These are phyloP conservation scores for Serripes groenlandicus DNA, from an alignment of 2,888 invertebrate species.

Conservation along the genomic window DNA sequence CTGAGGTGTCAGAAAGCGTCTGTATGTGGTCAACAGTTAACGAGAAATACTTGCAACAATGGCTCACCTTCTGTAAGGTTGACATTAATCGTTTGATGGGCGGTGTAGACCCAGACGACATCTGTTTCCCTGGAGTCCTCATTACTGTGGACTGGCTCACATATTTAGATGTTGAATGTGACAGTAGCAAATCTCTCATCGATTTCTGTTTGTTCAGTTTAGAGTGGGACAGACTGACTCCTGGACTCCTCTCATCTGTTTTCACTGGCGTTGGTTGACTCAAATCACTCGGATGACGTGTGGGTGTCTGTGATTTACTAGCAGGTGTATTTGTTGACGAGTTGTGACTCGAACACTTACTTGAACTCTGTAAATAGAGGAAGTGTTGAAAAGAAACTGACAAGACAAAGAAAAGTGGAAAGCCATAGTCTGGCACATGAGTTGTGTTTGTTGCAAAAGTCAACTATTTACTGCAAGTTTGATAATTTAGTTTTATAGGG, in stretches of 20 bases:
- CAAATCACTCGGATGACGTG: too few relatives aligned
- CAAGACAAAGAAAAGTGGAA: too few relatives aligned
- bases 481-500: too few relatives aligned
- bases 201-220: constrained; percentile 49
- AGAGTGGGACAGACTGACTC: neutral
- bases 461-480: too few relatives aligned
- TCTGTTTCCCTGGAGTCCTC: constrained; percentile 38
- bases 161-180: constrained; percentile 53
- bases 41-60: too few relatives aligned
- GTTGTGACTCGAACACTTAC: constrained; percentile 7
- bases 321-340: neutral
- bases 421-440: too few relatives aligned
- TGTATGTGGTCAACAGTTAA: neutral
- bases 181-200: constrained; percentile 57
- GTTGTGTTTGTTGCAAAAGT: too few relatives aligned
- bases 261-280: neutral
- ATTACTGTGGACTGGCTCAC: constrained; percentile 1
- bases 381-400: too few relatives aligned
- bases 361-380: constrained; percentile 33
- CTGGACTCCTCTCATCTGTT: neutral
- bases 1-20: neutral
- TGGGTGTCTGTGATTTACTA: constrained; percentile 1
- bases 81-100: constrained; percentile 56
- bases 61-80: constrained; percentile 43
- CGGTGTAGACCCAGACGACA: constrained; percentile 16